Percentiles rank a stretch among this genome's conserved stretches.
Conservation (phyloP, 2,888 invertebrate species). For the Notodonta ziczac region DNA sequence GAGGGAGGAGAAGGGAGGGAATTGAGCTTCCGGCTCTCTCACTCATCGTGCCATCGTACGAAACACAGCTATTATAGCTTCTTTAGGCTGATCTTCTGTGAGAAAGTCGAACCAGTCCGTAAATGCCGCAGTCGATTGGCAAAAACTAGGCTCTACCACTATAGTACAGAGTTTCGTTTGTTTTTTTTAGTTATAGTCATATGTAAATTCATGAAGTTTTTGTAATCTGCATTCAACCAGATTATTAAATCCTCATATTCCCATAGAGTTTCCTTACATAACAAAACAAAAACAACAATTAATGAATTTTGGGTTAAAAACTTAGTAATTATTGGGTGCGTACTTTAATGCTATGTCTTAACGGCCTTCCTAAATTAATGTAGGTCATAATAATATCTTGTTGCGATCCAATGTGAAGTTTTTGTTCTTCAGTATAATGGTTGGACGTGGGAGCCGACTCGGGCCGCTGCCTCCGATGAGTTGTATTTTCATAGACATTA, state of each 20-base stretch:
- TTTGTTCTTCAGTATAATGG: constrained; percentile 45
- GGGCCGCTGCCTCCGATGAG: constrained; percentile 29
- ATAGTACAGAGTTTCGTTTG: too few relatives aligned
- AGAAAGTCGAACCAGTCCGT: too few relatives aligned
- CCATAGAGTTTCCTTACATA: background rate
- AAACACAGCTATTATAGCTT: too few relatives aligned
- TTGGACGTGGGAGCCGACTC: constrained; percentile 51
- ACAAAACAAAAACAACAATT: background rate
- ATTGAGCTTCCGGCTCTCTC: too few relatives aligned
- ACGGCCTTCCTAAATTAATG: constrained; percentile 50
- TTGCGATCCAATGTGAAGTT: constrained; percentile 40
- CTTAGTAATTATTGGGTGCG: constrained; percentile 5
- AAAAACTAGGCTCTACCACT: too few relatives aligned
- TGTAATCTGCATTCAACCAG: background rate
- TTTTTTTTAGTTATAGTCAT: too few relatives aligned
- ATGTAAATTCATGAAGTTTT: background rate
- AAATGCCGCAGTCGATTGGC: too few relatives aligned
- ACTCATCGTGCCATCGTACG: too few relatives aligned
- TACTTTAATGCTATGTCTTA: constrained; percentile 32
- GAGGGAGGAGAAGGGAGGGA: too few relatives aligned
- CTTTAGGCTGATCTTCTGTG: too few relatives aligned
- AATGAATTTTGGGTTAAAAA: background rate
- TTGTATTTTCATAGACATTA: constrained; percentile 22
- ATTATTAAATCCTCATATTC: background rate
- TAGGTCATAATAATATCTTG: constrained; percentile 53